These are phyloP conservation scores for Ophiothrix spiculata DNA, from an alignment of 35 echinoderm and acorn worm genomes.

Conservation along the genomic window DNA sequence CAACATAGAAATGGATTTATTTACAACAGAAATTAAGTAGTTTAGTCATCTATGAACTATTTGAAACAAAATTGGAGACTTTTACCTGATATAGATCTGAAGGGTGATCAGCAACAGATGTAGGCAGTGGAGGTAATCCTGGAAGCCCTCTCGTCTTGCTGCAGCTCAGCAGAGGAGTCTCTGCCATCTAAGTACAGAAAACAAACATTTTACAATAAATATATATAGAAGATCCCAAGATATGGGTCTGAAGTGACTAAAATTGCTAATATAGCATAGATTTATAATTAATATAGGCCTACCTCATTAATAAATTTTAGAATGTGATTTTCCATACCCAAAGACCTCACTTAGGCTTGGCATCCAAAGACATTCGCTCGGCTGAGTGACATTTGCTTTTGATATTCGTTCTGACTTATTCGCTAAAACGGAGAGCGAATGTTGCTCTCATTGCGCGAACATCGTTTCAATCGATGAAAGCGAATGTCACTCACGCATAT, in stretches of 20 bases:
- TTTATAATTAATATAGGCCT: background rate
- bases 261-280: no score
- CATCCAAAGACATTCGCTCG: no score
- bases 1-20: background rate
- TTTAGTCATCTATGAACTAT: background rate
- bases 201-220: background rate
- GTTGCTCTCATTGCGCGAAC: no score
- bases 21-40: background rate
- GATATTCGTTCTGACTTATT: no score
- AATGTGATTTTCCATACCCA: no score
- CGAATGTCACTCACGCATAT: no score
- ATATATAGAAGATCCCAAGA: background rate
- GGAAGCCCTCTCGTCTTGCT: constrained; percentile 89
- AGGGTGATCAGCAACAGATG: constrained; percentile 61
- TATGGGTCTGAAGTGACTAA: background rate
- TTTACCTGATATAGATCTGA: constrained; percentile 95
- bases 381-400: no score
- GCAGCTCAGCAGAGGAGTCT: constrained; percentile 82
- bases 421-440: no score
- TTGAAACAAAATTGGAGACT: background rate
- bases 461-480: no score
- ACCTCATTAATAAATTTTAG: no score
- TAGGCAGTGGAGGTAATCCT: constrained; percentile 85
- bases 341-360: no score
- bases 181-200: constrained; percentile 49